phyloP scores from a whole-genome alignment of 2,888 invertebrate genomes.

The Cephus rjabovi region DNA sequence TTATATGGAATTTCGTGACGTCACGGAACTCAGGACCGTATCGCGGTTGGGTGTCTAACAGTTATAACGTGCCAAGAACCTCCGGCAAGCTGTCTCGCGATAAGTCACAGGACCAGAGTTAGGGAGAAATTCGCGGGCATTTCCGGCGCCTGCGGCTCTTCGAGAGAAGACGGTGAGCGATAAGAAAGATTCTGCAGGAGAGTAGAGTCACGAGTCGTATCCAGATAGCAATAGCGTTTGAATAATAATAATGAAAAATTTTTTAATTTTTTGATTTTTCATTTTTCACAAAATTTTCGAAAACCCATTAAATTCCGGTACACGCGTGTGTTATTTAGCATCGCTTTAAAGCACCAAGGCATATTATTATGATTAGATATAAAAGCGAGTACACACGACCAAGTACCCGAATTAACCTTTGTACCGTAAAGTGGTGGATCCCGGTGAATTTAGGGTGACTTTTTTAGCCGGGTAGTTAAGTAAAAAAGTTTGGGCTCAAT shows the following conservation, averaged over 20 bases:
- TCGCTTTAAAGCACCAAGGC: too few species aligned
- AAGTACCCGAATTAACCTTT: too few species aligned
- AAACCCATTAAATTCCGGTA: not conserved
- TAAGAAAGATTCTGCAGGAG: not conserved
- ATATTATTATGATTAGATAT: not conserved
- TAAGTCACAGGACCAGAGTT: not conserved
- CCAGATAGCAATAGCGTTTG: not conserved
- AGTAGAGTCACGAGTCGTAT: not conserved
- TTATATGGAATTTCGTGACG: not conserved
- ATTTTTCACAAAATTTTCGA: not conserved
- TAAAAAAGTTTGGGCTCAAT: not conserved
- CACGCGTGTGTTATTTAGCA: not conserved
- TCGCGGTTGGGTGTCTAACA: not conserved
- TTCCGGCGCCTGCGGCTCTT: not conserved
- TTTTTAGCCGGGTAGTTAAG: not conserved
- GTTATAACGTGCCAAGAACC: not conserved
- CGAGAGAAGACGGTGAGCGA: not conserved
- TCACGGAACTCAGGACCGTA: not conserved
- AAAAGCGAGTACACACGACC: not conserved
- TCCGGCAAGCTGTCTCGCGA: not conserved
- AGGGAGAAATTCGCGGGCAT: not conserved
- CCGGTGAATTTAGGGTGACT: not conserved
- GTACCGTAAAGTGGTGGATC: not conserved
- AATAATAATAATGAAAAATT: not conserved
- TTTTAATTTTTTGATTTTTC: rapidly evolving